Conservation (phyloP, 2,113 vertebrate genomes). For the Urocynchramus pylzowi region DNA sequence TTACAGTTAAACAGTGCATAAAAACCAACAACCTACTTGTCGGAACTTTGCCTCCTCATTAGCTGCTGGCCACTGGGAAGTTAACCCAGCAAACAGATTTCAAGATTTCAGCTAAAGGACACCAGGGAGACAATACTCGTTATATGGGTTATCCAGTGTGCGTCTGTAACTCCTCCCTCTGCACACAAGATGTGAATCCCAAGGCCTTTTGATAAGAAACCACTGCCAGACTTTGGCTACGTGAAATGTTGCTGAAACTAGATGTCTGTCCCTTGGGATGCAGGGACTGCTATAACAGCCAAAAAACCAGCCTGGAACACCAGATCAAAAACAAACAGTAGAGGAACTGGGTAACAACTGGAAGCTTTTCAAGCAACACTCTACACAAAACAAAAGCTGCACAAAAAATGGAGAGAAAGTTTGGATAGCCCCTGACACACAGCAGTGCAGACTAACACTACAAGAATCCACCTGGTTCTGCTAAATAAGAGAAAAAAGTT, state of each 20-base stretch:
- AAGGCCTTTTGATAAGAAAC: background rate
- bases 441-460: background rate
- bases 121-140: background rate
- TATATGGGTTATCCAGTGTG: background rate
- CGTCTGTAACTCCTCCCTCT: background rate
- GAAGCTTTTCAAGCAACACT: background rate
- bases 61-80: background rate
- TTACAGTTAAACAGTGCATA: background rate
- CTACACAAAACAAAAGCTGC: background rate
- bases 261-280: background rate
- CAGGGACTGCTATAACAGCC: background rate
- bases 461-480: background rate
- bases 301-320: background rate
- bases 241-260: background rate
- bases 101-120: background rate
- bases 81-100: background rate
- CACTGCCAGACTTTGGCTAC: background rate
- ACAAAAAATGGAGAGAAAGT: background rate
- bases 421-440: rapidly evolving
- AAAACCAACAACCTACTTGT: background rate
- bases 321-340: background rate
- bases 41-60: background rate
- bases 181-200: background rate
- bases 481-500: background rate
- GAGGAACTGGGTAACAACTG: background rate